Evolutionary conservation across 2,888 invertebrate species (phyloP), one percentile per base, ranked within the genome.

Genomic region (Lasioglossum malachurum): DNA sequence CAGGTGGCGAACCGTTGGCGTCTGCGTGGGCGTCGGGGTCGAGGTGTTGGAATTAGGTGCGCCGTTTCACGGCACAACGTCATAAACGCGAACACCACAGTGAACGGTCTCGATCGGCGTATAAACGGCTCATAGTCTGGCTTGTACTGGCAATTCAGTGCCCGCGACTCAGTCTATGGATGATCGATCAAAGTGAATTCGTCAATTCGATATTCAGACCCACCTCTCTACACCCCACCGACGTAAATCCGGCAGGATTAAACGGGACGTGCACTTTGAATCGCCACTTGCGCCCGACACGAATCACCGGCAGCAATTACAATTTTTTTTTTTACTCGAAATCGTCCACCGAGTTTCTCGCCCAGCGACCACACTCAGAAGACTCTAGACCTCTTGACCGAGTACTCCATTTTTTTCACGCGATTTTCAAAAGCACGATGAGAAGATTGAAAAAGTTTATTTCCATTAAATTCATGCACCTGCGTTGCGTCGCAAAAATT

Each of bases 1-100:
- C 57, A 78, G 77, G 75, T 75, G 80, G 78, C 35, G 73, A 83
- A 73, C 81, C 78, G 71, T 78, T 67, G 35, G 82, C 77, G 44
- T 35, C 69, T 35, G 35, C 19, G 38, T 31, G 35, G 67, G 38
- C 31, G 53, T 31, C 67, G 41, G 53, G 12, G 12, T 27, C 71
- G 57, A 16, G 46, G 7, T 44, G 64, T 2, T 10, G 41, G 69
- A 78, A 78, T 75, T 78, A 69, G 35, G 35, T 12, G 78, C 75
- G 73, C 64, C 78, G 79, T 79, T 86, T 80, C 78, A 74, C 57
- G 74, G n/a, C 19, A 19, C 72, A 46, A 77, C 74, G 88, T 78
- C 84, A 87, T 89, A 89, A 87, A 89, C 79, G 53, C 67, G 60
- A 67, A 60, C 38, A 41, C 53, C 41, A 46, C 81, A 35, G 78